Percentiles rank a stretch among this genome's conserved stretches.
Conservation (phyloP, 2,113 vertebrate species). For the Crotalus viridis region DNA sequence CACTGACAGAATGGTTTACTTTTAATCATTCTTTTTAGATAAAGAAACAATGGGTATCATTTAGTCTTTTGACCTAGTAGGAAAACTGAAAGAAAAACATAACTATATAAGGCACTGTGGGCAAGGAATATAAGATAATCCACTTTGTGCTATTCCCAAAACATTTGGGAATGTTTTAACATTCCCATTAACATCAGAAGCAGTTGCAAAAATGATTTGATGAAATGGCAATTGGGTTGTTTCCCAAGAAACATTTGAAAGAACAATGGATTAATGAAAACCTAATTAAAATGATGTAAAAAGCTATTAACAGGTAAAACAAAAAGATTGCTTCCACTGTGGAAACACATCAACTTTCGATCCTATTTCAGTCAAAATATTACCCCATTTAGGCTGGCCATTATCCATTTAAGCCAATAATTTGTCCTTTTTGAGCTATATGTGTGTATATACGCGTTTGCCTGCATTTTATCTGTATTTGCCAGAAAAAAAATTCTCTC, state of each 20-base stretch:
- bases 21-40: conserved; percentile 50
- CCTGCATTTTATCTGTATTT: not conserved
- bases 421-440: not conserved
- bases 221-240: not conserved
- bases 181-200: not conserved
- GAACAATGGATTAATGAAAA: not conserved
- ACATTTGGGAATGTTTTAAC: not conserved
- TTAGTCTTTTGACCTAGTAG: conserved; percentile 11
- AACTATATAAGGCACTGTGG: conserved; percentile 13
- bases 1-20: conserved; percentile 3
- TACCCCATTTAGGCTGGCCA: not conserved
- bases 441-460: not conserved
- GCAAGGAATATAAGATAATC: conserved; percentile 26
- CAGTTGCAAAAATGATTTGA: not conserved
- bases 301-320: not conserved
- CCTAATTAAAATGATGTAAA: not conserved
- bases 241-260: not conserved
- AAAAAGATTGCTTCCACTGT: not conserved
- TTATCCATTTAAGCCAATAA: not conserved
- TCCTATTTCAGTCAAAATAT: not conserved
- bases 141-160: not conserved
- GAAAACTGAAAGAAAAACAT: conserved; percentile 14
- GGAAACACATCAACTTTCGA: not conserved
- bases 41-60: conserved; percentile 11
- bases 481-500: not conserved